These are phyloP conservation scores for Synanceia verrucosa DNA, from an alignment of 2,797 vertebrate genomes.

Conservation along the genomic window DNA sequence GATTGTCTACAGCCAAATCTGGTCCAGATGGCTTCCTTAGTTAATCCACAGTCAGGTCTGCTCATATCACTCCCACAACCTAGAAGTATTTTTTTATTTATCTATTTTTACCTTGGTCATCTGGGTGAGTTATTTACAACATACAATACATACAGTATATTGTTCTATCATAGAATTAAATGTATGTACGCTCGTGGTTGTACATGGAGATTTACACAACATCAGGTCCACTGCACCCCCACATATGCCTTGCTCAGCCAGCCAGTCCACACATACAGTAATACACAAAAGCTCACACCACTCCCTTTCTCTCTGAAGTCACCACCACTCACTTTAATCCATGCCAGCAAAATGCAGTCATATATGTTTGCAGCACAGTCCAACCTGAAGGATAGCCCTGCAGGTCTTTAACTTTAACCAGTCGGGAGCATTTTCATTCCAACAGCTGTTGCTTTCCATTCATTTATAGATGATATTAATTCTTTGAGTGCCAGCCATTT, in stretches of 20 bases:
- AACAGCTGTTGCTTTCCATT: background rate
- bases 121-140: slow-evolving; percentile 3
- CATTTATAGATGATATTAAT: background rate
- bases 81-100: background rate
- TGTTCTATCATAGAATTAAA: slow-evolving; percentile 18
- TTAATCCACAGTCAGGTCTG: background rate
- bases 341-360: background rate
- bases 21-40: slow-evolving; percentile 33
- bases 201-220: background rate
- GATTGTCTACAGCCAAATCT: slow-evolving; percentile 29
- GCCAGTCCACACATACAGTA: slow-evolving; percentile 1
- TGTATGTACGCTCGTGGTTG: background rate
- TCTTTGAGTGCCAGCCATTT: too few relatives aligned
- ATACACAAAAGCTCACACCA: background rate
- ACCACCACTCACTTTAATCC: background rate
- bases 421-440: too few relatives aligned
- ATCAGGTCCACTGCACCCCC: background rate
- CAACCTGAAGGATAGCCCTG: background rate
- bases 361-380: background rate
- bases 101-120: background rate
- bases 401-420: background rate
- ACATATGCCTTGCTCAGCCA: slow-evolving; percentile 1
- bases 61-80: slow-evolving; percentile 7
- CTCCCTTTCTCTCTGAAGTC: background rate
- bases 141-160: background rate